Conservation (phyloP, 2,113 vertebrate species). For the Paralichthys olivaceus region DNA sequence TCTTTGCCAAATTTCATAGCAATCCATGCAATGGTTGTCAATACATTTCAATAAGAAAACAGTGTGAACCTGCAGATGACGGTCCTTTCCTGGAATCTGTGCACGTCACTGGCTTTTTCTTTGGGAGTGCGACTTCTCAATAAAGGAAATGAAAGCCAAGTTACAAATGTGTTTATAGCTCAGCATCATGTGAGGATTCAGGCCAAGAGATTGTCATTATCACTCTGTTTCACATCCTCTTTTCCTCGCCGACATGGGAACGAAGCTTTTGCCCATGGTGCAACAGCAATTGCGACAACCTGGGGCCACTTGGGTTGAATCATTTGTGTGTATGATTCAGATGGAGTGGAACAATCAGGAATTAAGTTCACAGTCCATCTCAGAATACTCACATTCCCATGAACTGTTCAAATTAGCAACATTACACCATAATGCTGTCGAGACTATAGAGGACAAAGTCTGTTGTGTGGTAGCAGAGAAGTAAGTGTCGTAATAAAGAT, state of each 20-base stretch:
- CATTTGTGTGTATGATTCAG: background rate
- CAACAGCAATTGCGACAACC: background rate
- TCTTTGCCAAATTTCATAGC: too few relatives aligned
- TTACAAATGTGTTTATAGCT: background rate
- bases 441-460: background rate
- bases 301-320: background rate
- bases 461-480: too few relatives aligned
- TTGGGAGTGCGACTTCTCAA: background rate
- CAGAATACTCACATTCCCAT: background rate
- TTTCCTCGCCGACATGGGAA: background rate
- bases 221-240: background rate
- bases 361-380: background rate
- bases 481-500: too few relatives aligned
- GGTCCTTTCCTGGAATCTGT: background rate
- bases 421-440: too few relatives aligned
- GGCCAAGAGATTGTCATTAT: background rate
- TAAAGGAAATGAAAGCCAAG: slow-evolving; percentile 11
- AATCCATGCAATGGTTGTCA: too few relatives aligned
- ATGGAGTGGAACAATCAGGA: background rate
- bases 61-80: too few relatives aligned
- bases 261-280: background rate
- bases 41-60: too few relatives aligned
- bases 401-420: background rate
- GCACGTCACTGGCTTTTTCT: background rate
- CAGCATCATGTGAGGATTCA: background rate